Evolutionary conservation across 2,113 vertebrate genomes (phyloP).

Genomic region (Siphamia tubifer): DNA sequence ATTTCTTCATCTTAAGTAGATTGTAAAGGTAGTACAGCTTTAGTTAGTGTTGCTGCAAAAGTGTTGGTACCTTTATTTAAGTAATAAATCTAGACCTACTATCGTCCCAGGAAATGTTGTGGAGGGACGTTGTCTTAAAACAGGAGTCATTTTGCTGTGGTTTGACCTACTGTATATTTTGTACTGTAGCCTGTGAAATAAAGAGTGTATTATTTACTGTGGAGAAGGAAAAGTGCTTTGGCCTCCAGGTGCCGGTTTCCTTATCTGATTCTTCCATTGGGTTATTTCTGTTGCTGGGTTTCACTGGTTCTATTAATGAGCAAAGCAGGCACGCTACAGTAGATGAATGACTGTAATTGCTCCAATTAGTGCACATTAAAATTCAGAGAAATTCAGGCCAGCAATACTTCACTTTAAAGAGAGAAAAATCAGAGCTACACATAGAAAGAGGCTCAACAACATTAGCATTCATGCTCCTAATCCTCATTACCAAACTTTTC

Average conservation of each 20-base stretch:
- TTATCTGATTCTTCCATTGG: constrained; percentile 63
- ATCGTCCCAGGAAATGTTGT: constrained; percentile 6
- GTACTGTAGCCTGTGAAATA: constrained; percentile 15
- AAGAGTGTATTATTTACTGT: constrained; percentile 29
- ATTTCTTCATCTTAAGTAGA: too few relatives aligned
- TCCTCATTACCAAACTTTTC: constrained; percentile 5
- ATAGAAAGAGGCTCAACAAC: background rate
- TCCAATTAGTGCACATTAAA: constrained; percentile 50
- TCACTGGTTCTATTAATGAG: constrained; percentile 48
- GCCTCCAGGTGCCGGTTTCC: constrained; percentile 15
- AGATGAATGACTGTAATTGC: constrained; percentile 50
- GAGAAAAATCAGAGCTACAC: background rate
- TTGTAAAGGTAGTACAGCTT: too few relatives aligned
- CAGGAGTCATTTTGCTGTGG: background rate
- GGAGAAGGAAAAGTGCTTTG: background rate
- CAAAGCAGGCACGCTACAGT: background rate
- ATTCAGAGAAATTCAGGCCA: constrained; percentile 13
- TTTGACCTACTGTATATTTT: background rate
- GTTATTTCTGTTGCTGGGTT: constrained; percentile 46
- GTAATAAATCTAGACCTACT: too few relatives aligned
- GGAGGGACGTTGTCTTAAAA: background rate
- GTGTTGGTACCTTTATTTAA: too few relatives aligned
- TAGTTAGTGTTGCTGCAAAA: too few relatives aligned
- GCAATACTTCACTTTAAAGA: background rate
- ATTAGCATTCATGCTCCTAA: constrained; percentile 15